phyloP scores from a whole-genome alignment of 1,140 invertebrate species.

The Dendroctonus ponderosae region DNA sequence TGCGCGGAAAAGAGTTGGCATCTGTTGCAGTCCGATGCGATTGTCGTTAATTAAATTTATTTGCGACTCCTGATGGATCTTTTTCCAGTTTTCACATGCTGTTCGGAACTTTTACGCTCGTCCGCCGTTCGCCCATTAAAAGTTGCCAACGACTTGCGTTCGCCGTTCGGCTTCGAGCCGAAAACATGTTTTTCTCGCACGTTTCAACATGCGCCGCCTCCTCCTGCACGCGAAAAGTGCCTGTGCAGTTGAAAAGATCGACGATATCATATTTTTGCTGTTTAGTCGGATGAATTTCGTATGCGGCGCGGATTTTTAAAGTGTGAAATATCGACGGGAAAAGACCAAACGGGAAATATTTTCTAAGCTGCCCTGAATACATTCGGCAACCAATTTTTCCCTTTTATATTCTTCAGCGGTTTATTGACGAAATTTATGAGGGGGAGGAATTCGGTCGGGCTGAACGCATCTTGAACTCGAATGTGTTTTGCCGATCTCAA shows the following conservation, averaged over 20 bases:
- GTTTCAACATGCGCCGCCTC: not conserved
- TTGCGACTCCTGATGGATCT: too few relatives aligned
- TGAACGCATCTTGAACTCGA: conserved; percentile 4
- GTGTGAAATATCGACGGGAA: conserved; percentile 28
- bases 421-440: conserved; percentile 20
- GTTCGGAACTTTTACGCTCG: too few relatives aligned
- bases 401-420: conserved; percentile 28
- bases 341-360: conserved; percentile 24
- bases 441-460: conserved; percentile 7
- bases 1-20: too few relatives aligned
- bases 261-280: conserved; percentile 18
- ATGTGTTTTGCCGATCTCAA: too few relatives aligned
- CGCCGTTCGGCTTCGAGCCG: too few relatives aligned
- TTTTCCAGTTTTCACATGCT: too few relatives aligned
- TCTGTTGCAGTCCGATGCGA: too few relatives aligned
- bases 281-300: conserved; percentile 23
- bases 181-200: conserved; percentile 5
- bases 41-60: too few relatives aligned
- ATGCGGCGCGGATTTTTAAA: conserved; percentile 29
- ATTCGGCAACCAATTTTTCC: conserved; percentile 28
- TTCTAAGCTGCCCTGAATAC: conserved; percentile 28
- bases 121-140: too few relatives aligned
- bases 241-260: conserved; percentile 18
- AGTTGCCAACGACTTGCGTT: too few relatives aligned
- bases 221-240: conserved; percentile 4